phyloP scores from a whole-genome alignment of 1,140 invertebrate species.

The Drosophila albomicans region DNA sequence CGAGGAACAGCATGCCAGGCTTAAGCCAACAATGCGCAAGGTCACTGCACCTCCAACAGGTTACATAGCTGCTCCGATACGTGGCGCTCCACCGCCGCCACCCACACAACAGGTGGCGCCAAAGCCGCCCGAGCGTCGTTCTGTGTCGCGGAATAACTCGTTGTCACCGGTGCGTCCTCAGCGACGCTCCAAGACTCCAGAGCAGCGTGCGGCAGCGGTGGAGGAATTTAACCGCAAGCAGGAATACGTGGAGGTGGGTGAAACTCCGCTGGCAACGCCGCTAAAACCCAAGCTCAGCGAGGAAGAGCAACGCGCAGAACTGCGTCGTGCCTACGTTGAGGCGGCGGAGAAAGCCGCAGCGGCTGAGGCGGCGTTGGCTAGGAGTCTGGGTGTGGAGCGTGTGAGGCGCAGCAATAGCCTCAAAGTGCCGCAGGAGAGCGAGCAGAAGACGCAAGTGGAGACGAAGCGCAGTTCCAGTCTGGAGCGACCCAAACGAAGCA shows the following conservation, averaged over 20 bases:
- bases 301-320: constrained; percentile 53
- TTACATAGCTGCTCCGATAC: constrained; percentile 65
- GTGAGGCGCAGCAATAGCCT: constrained; percentile 64
- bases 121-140: constrained; percentile 42
- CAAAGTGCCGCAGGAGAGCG: constrained; percentile 20
- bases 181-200: constrained; percentile 76
- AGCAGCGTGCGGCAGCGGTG: constrained; percentile 50
- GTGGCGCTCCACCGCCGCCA: constrained; percentile 61
- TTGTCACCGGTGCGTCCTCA: constrained; percentile 75
- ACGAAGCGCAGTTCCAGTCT: constrained; percentile 64
- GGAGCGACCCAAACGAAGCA: constrained; percentile 43
- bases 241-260: constrained; percentile 64
- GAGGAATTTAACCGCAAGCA: constrained; percentile 41
- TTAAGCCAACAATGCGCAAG: constrained; percentile 18
- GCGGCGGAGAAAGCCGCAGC: constrained; percentile 61
- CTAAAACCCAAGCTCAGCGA: constrained; percentile 42
- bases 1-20: constrained; percentile 40
- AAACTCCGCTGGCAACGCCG: constrained; percentile 8
- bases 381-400: constrained; percentile 40
- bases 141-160: constrained; percentile 66
- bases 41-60: not conserved
- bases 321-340: constrained; percentile 65
- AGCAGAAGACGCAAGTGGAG: constrained; percentile 34
- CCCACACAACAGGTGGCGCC: constrained; percentile 28
- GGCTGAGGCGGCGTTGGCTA: constrained; percentile 63